Conservation (phyloP, 2,888 invertebrate genomes). For the Agriotes lineatus region DNA sequence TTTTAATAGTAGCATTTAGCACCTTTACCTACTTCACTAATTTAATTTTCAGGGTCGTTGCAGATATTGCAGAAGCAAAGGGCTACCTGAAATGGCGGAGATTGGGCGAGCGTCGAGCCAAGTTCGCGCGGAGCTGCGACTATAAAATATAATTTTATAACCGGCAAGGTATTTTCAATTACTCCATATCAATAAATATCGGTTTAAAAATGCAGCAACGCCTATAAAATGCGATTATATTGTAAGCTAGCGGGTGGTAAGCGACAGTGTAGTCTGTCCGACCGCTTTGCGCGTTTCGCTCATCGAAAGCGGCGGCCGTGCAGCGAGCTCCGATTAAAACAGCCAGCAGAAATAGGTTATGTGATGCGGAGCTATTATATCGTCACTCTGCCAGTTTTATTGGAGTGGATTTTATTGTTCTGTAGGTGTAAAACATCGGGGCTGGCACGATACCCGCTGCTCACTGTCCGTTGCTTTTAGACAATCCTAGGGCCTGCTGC, state of each 20-base stretch:
- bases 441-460: constrained; percentile 56
- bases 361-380: constrained; percentile 52
- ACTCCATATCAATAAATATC: constrained; percentile 50
- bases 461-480: constrained; percentile 46
- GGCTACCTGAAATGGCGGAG: too few relatives aligned
- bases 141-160: constrained; percentile 48
- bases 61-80: too few relatives aligned
- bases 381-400: constrained; percentile 59
- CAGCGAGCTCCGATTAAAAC: constrained; percentile 33
- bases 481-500: constrained; percentile 16
- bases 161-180: constrained; percentile 50
- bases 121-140: too few relatives aligned
- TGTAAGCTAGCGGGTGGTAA: constrained; percentile 45
- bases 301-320: constrained; percentile 4
- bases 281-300: constrained; percentile 22
- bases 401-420: constrained; percentile 61
- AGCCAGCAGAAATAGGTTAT: constrained; percentile 40
- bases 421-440: constrained; percentile 61
- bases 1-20: too few relatives aligned
- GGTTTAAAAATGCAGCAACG: constrained; percentile 36
- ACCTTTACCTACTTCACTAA: too few relatives aligned
- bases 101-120: too few relatives aligned
- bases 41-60: too few relatives aligned
- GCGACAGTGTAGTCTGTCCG: constrained; percentile 40
- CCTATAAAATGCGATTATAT: constrained; percentile 39